These are phyloP conservation scores for Ceratitis capitata DNA, from an alignment of 1,140 invertebrate species.

Conservation along the genomic window DNA sequence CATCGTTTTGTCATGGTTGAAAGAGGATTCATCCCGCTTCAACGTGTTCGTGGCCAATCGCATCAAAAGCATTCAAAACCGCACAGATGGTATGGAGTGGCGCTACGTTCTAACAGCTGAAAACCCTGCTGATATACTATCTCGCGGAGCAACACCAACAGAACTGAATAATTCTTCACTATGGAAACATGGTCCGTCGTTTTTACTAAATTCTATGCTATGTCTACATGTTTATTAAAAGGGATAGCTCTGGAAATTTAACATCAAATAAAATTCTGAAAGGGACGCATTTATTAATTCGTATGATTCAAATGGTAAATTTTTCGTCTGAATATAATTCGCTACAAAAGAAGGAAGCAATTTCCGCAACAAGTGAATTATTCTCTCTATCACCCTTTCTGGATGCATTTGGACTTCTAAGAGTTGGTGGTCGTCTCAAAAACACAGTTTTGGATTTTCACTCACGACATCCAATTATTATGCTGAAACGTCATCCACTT, in stretches of 20 bases:
- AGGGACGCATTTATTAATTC: background rate
- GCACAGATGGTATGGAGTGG: constrained; percentile 46
- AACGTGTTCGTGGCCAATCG: constrained; percentile 28
- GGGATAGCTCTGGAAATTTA: background rate
- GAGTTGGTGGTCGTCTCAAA: no score
- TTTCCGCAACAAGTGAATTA: background rate
- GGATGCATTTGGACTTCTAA: no score
- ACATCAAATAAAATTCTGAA: background rate
- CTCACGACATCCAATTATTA: background rate
- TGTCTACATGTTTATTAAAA: background rate
- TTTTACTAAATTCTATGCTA: background rate
- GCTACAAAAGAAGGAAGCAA: background rate
- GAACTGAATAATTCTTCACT: no score
- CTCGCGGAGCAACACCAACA: no score
- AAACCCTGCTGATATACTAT: no score
- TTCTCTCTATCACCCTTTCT: background rate
- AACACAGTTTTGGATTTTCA: no score
- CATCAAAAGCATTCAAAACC: background rate
- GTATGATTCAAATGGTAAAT: background rate
- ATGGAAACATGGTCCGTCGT: constrained; percentile 52
- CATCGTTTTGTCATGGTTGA: constrained; percentile 7
- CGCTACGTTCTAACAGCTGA: constrained; percentile 48
- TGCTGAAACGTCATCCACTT: background rate
- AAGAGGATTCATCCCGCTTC: background rate
- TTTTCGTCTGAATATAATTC: background rate